Base-by-base conservation (phyloP, 2,888 invertebrate species). In the Rosalia funebris region DNA sequence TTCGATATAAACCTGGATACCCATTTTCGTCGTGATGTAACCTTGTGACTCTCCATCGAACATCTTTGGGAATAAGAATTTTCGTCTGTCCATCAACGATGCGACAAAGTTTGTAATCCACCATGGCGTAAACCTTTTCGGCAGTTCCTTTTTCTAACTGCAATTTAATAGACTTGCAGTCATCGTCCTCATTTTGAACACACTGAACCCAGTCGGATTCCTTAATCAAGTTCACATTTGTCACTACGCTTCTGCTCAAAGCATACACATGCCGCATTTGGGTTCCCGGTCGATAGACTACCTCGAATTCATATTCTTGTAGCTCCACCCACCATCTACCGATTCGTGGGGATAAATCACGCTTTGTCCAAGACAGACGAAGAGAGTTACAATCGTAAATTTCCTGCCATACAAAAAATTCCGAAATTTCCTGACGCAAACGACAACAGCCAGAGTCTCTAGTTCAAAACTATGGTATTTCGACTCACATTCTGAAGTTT, bases 1-100 rank as follows among this genome's bases (percentile, higher is more conserved):
- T 54, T 65, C 72, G 73, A 34, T 75, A 71, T 1, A 71, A 57
- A 0, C 70, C 57, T 53, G 73, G 71, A 62, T 75, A 72, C 0
- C 73, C 73, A 1, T 70, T 7, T 31, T 74, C 70, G 34, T 74
- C 72, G 45, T 72, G 73, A 36, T 71, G 17, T 31, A 47, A 12
- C 17, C 34, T 36, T 15, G 46, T 25, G 1, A 55, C 36, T 32
- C 39, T 42, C 56, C 60, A 60, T 20, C 60, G 41, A 1, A 37
- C 47, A 19, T 34, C 12, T 19, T 32, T 17, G 1, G 60, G 56
- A 34, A 60, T 44, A 3, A 60, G 16, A 12, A 48, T 37, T 17
- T 50, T 57, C 9, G 14, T 10, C 20, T 41, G 25, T 7, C 14
- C 14, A 9, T 25, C 11, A 25, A 42, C 11, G 5, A 31, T 17